These are phyloP conservation scores for Amazona guildingii DNA, from an alignment of 2,113 vertebrate species.

Conservation along the genomic window DNA sequence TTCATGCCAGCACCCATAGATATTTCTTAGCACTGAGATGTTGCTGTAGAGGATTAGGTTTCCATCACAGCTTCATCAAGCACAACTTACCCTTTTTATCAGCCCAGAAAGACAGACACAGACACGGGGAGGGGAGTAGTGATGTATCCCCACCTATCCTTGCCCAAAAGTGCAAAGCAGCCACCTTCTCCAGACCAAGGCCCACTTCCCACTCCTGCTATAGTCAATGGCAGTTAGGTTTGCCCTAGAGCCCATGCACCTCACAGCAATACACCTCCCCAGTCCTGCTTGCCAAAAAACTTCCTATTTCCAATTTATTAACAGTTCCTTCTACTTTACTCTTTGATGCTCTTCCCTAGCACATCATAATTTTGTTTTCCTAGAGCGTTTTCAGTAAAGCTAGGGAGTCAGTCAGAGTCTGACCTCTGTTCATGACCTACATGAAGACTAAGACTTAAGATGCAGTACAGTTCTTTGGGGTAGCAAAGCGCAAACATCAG, in stretches of 20 bases:
- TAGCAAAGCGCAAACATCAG: background rate
- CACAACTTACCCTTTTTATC: background rate
- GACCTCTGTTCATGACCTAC: background rate
- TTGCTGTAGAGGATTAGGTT: conserved; percentile 34
- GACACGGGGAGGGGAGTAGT: accelerated
- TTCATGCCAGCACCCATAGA: background rate
- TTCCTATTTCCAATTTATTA: background rate
- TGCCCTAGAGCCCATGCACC: background rate
- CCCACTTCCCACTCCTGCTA: background rate
- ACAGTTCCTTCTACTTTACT: background rate
- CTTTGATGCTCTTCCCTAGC: background rate
- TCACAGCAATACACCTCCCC: background rate
- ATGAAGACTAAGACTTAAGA: background rate
- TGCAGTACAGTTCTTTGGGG: background rate
- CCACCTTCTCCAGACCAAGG: background rate
- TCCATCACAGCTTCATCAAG: conserved; percentile 30
- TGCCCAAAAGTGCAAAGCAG: background rate
- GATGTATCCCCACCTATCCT: background rate
- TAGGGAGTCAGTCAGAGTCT: background rate
- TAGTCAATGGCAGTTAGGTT: background rate
- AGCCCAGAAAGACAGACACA: background rate
- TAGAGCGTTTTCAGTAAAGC: background rate
- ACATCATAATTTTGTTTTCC: background rate
- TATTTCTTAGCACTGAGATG: background rate
- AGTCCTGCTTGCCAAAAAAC: background rate